phyloP scores from a whole-genome alignment of 2,113 vertebrate species.

The Saguinus imperator region DNA sequence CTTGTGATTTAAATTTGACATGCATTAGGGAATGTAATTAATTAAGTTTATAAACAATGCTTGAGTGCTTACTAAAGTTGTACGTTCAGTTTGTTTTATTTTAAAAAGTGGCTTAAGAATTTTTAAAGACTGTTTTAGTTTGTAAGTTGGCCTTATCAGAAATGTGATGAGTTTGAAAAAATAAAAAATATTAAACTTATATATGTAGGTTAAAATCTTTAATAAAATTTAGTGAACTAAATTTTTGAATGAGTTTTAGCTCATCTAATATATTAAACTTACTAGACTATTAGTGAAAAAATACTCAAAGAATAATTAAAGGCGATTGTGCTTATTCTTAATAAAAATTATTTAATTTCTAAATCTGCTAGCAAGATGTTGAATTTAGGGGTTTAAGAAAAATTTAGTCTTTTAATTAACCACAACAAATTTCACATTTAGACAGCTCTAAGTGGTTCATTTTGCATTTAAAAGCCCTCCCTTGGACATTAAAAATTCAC shows the following conservation, averaged over 20 bases:
- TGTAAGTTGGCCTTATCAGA: not conserved
- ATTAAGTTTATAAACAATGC: constrained; percentile 34
- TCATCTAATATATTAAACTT: not conserved
- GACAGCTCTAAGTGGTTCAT: constrained; percentile 32
- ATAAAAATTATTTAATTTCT: constrained; percentile 47
- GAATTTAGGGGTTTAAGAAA: constrained; percentile 44
- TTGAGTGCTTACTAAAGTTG: constrained; percentile 27
- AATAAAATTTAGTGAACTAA: constrained; percentile 17
- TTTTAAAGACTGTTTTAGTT: constrained; percentile 11
- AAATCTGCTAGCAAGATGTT: constrained; percentile 37
- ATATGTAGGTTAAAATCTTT: constrained; percentile 23
- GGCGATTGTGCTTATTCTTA: constrained; percentile 33
- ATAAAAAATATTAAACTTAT: constrained; percentile 24
- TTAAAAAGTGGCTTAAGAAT: constrained; percentile 21
- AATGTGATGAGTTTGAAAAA: not conserved
- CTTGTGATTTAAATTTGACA: constrained; percentile 55
- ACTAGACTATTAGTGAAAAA: constrained; percentile 37
- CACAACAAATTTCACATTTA: constrained; percentile 39
- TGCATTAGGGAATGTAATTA: constrained; percentile 33
- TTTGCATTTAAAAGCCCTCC: constrained; percentile 54
- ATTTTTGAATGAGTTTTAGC: not conserved
- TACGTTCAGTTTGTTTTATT: constrained; percentile 13
- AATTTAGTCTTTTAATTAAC: constrained; percentile 54
- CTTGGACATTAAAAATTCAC: constrained; percentile 44
- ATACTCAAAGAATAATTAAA: not conserved